These are phyloP conservation scores for Pandemis corylana DNA, from an alignment of 2,888 invertebrate species.

Conservation along the genomic window DNA sequence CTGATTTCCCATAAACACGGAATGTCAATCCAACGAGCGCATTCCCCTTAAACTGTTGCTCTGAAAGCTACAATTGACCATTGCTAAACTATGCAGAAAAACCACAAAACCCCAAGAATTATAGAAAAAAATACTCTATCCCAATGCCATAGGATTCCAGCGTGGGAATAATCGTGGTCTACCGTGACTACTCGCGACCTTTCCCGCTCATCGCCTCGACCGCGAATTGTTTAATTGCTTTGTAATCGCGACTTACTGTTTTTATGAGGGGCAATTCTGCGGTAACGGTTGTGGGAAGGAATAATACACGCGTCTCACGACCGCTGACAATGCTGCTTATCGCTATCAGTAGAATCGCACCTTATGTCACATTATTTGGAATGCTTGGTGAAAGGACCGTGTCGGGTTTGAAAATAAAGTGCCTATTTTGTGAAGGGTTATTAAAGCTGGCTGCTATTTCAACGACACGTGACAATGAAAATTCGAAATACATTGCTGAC, in stretches of 20 bases:
- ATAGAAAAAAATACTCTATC: neutral
- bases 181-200: constrained; percentile 18
- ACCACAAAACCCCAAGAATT: neutral
- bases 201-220: constrained; percentile 16
- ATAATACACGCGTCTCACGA: constrained; percentile 56
- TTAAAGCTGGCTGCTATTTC: too few species aligned
- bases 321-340: constrained; percentile 58
- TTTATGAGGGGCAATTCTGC: constrained; percentile 24
- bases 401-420: too few species aligned
- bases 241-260: constrained; percentile 23
- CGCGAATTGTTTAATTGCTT: constrained; percentile 33
- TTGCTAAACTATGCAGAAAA: neutral
- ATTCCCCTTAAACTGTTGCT: neutral
- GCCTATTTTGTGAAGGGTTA: too few species aligned
- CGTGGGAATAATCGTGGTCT: neutral
- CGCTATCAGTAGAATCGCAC: constrained; percentile 19
- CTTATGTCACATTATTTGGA: neutral
- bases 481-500: too few species aligned
- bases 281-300: constrained; percentile 52
- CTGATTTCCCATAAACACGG: too few species aligned
- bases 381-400: too few species aligned
- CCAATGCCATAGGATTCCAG: neutral
- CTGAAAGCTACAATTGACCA: neutral
- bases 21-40: too few species aligned
- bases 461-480: too few species aligned